These are phyloP conservation scores for Drosophila varians DNA, from an alignment of 1,140 invertebrate species.

Conservation along the genomic window DNA sequence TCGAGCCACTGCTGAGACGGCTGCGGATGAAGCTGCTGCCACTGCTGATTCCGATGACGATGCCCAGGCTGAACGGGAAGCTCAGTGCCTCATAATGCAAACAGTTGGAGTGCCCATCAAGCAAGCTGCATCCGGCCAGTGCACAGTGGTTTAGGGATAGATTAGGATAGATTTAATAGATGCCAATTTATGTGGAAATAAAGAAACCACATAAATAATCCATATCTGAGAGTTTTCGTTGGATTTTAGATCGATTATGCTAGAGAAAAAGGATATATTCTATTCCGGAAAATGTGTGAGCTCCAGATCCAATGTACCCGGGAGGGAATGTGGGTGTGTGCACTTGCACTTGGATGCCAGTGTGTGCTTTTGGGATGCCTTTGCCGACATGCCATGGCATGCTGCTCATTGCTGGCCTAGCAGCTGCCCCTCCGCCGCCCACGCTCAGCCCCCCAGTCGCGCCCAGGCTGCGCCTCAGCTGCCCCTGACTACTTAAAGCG, in stretches of 20 bases:
- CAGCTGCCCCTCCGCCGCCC: constrained; percentile 4
- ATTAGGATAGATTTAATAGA: too few relatives aligned
- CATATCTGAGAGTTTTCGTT: too few relatives aligned
- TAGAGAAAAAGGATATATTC: too few relatives aligned
- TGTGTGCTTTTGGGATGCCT: constrained; percentile 58
- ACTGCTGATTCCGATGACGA: constrained; percentile 1
- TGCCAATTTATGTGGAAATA: background rate
- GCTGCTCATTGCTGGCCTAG: constrained; percentile 35
- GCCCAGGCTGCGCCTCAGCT: constrained; percentile 1
- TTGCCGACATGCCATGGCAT: constrained; percentile 54
- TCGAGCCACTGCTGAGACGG: constrained; percentile 47
- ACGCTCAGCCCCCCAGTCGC: background rate
- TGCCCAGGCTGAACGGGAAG: constrained; percentile 19
- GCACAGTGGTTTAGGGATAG: constrained; percentile 14
- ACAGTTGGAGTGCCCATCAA: constrained; percentile 72
- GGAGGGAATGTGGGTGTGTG: constrained; percentile 31
- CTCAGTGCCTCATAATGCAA: constrained; percentile 73
- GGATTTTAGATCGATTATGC: too few relatives aligned
- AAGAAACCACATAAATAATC: background rate
- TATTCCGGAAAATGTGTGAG: background rate
- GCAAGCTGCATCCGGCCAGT: constrained; percentile 54
- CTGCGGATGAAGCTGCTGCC: constrained; percentile 27
- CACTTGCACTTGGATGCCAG: constrained; percentile 62
- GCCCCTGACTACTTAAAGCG: constrained; percentile 72
- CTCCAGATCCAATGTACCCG: constrained; percentile 12